Base-by-base conservation (phyloP, 2,113 vertebrate genomes). In the Oncorhynchus masou region DNA sequence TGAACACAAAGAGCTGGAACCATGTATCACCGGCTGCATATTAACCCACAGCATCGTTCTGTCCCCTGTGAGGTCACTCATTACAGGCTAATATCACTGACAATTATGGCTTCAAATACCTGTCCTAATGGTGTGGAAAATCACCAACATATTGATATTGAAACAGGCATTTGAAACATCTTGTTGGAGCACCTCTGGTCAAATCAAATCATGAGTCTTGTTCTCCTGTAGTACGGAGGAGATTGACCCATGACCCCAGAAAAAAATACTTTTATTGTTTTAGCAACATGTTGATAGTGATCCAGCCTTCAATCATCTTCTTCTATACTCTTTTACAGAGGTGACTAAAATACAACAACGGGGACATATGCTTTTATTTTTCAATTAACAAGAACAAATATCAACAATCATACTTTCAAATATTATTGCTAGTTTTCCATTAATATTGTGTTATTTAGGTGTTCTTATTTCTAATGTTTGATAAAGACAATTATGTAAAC, bases 1-100 rank as follows among this genome's bases (percentile, higher is more conserved):
- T 93, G 91, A 94, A 92, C 91, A 91, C 85, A 86, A 85, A 91
- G 88, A 88, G 91, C 89, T 91, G 86, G 88, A 93, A 93, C 92
- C 90, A 94, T 92, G 90, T 90, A 92, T 92, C 84, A 91, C 86
- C 85, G 81, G 78, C 51, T 74, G 82, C 81, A 79, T 84, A 90
- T 87, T 90, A 90, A 85, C 87, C 75, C 72, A 74, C 69, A 79
- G 85, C 75, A 86, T 87, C 90, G 89, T 79, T 79, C 88, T 88
- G 86, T 88, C 83, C 87, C 89, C 84, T 81, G 68, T 81, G 76
- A 89, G 87, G 86, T 91, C 90, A 87, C 83, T 92, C 91, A 92
- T 93, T 91, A 89, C 78, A 25, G 79, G 78, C 79, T 85, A 90
- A 92, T 91, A 92, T 85, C 59, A 84, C 74, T 71, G 81, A 80